Conservation (phyloP, 2,113 vertebrate genomes). For the Sphyrna mokarran region DNA sequence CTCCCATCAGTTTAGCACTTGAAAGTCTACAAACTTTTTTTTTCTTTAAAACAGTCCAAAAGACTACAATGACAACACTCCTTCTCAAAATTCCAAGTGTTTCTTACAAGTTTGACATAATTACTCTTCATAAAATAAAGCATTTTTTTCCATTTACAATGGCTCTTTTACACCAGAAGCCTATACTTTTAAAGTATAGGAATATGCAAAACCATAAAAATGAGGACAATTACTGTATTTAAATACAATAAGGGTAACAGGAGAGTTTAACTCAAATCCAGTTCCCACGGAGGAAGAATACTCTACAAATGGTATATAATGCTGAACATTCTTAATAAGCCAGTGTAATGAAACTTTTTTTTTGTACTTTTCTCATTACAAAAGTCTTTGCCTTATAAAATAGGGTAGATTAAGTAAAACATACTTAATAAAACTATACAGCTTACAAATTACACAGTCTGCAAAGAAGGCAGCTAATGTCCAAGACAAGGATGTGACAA, state of each 20-base stretch:
- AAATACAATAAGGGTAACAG: conserved; percentile 14
- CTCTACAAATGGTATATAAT: conserved; percentile 36
- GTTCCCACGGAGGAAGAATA: neutral
- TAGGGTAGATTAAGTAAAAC: conserved; percentile 38
- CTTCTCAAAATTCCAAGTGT: conserved; percentile 37
- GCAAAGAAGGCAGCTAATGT: conserved; percentile 34
- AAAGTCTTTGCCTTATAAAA: conserved; percentile 40
- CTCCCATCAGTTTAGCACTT: conserved; percentile 40
- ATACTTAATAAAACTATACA: conserved; percentile 42
- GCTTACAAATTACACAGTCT: conserved; percentile 41
- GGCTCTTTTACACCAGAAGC: conserved; percentile 35
- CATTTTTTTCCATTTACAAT: conserved; percentile 36
- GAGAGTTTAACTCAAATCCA: conserved; percentile 15
- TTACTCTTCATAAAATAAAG: conserved; percentile 38
- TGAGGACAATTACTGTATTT: neutral
- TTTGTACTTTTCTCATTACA: conserved; percentile 32
- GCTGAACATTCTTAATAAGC: conserved; percentile 39
- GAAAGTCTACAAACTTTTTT: conserved; percentile 38
- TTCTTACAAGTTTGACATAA: conserved; percentile 38
- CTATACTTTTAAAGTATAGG: conserved; percentile 38
- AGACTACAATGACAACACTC: conserved; percentile 34
- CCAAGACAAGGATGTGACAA: conserved; percentile 26
- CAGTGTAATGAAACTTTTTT: conserved; percentile 41
- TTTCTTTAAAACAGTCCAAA: conserved; percentile 28
- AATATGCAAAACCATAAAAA: conserved; percentile 38